These are phyloP conservation scores for Octonoba sinensis DNA, from an alignment of 2,888 invertebrate genomes.

Conservation along the genomic window DNA sequence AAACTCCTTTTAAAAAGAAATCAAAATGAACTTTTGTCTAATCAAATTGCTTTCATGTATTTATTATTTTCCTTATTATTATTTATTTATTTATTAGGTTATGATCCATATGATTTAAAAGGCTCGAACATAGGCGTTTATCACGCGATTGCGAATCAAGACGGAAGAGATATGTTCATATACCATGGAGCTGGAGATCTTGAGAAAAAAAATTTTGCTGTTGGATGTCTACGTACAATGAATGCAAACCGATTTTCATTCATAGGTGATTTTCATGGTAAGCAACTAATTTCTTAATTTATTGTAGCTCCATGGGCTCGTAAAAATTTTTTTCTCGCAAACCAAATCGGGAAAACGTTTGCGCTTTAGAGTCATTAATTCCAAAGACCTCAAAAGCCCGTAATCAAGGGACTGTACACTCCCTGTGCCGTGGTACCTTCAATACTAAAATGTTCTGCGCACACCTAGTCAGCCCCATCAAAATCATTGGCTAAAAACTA, in stretches of 20 bases:
- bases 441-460: too few relatives aligned
- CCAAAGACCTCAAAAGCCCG: too few relatives aligned
- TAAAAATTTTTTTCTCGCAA: too few relatives aligned
- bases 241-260: conserved; percentile 91
- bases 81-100: conserved; percentile 72
- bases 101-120: conserved; percentile 84
- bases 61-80: too few relatives aligned
- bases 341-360: too few relatives aligned
- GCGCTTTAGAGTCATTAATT: too few relatives aligned
- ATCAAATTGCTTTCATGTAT: too few relatives aligned
- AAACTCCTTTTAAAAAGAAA: background rate
- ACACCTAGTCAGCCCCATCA: too few relatives aligned
- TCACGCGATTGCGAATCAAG: conserved; percentile 89
- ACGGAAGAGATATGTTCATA: conserved; percentile 85
- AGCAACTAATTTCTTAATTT: conserved; percentile 1
- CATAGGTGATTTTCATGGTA: conserved; percentile 90
- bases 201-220: conserved; percentile 85
- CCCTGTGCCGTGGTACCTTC: too few relatives aligned
- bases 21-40: background rate
- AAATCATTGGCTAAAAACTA: too few relatives aligned
- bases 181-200: conserved; percentile 78
- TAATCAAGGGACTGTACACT: too few relatives aligned
- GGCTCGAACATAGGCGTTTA: conserved; percentile 94
- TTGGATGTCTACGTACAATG: conserved; percentile 92
- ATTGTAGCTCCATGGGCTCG: too few relatives aligned